These are phyloP conservation scores for Catocala nupta DNA, from an alignment of 2,888 invertebrate genomes.

Conservation along the genomic window DNA sequence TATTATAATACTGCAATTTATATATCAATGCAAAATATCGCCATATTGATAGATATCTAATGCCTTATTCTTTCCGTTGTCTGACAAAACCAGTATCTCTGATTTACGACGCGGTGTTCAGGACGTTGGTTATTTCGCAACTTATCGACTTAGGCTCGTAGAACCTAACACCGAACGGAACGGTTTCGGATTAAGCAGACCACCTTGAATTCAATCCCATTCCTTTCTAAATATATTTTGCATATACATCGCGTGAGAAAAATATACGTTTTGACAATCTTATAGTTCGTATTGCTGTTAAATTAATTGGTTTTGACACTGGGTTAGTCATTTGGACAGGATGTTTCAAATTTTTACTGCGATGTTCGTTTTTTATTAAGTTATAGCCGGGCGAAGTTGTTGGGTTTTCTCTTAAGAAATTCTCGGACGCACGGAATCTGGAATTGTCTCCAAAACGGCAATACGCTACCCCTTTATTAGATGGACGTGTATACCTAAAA, in stretches of 20 bases:
- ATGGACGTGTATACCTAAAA: no score
- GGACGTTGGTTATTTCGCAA: constrained; percentile 33
- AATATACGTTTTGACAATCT: constrained; percentile 30
- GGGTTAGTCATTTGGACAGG: background rate
- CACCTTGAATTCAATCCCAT: constrained; percentile 71
- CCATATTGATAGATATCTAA: background rate
- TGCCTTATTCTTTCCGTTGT: constrained; percentile 1
- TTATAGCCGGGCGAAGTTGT: no score
- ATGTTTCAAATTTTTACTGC: background rate
- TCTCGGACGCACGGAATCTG: no score
- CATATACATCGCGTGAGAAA: constrained; percentile 61
- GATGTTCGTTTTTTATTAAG: no score
- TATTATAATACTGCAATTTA: no score
- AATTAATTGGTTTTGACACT: constrained; percentile 1
- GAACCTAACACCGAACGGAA: constrained; percentile 30
- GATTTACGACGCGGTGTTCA: background rate
- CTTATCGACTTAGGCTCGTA: constrained; percentile 4
- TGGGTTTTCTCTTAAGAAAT: no score
- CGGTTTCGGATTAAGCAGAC: constrained; percentile 51
- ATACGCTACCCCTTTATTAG: no score
- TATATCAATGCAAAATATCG: no score
- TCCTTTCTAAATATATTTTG: constrained; percentile 75
- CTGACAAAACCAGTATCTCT: no score
- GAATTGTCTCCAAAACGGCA: no score
- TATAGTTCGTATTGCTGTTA: constrained; percentile 8